These are phyloP conservation scores for Anguilla anguilla DNA, from an alignment of 2,797 vertebrate species.

Conservation along the genomic window DNA sequence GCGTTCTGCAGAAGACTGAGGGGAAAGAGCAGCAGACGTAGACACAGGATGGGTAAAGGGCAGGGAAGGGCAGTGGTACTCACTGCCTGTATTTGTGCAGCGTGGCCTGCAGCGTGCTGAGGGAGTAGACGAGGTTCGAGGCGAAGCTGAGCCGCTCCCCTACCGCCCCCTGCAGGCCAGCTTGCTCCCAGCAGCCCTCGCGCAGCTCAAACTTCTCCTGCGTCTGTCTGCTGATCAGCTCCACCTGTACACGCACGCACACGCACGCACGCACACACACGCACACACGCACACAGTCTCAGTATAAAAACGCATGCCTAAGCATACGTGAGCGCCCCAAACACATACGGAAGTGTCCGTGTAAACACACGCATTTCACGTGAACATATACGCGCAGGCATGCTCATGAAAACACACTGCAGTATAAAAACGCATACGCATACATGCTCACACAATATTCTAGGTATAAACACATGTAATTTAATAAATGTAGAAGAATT, in stretches of 20 bases:
- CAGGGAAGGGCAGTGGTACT: conserved; percentile 70
- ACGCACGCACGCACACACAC: conserved; percentile 41
- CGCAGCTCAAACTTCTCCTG: conserved; percentile 96
- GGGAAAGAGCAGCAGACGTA: conserved; percentile 75
- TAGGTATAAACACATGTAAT: neutral
- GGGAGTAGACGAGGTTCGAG: conserved; percentile 88
- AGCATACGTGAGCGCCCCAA: too few species aligned
- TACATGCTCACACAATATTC: neutral
- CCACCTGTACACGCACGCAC: conserved; percentile 69
- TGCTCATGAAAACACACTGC: conserved; percentile 39
- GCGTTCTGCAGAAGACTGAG: conserved; percentile 88
- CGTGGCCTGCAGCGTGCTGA: conserved; percentile 86
- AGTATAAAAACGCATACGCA: too few species aligned
- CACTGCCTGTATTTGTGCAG: conserved; percentile 95
- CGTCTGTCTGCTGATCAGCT: conserved; percentile 94
- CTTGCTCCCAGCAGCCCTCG: conserved; percentile 76
- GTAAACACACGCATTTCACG: too few species aligned
- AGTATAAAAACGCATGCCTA: neutral
- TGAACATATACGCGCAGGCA: conserved; percentile 41
- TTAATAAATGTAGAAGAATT: too few species aligned
- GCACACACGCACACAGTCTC: neutral
- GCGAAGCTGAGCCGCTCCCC: conserved; percentile 97
- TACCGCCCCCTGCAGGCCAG: conserved; percentile 76
- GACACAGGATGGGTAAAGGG: conserved; percentile 68
- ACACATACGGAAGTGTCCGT: too few species aligned